These are phyloP conservation scores for Magallana ariakensis DNA, from an alignment of 1,140 invertebrate species.

Conservation along the genomic window DNA sequence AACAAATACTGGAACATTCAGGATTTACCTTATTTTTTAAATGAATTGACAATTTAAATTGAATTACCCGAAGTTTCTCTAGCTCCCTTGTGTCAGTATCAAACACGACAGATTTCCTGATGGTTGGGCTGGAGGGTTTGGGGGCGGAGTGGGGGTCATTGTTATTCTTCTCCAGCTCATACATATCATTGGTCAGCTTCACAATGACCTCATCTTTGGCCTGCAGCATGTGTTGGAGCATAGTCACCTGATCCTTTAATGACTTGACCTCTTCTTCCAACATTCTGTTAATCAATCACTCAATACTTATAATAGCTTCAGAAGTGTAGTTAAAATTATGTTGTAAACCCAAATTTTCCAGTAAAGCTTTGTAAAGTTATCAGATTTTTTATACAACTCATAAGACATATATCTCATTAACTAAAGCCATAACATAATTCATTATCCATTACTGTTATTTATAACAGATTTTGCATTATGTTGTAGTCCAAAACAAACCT, in stretches of 20 bases:
- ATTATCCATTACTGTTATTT: no score
- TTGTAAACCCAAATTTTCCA: no score
- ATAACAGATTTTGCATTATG: no score
- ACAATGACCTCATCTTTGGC: slow-evolving; percentile 79
- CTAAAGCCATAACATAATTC: no score
- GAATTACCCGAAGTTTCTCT: slow-evolving; percentile 55
- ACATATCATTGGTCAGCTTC: slow-evolving; percentile 77
- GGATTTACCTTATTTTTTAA: no score
- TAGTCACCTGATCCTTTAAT: slow-evolving; percentile 72
- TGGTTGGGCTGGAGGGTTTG: background rate
- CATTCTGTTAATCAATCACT: slow-evolving; percentile 31
- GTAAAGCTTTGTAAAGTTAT: no score
- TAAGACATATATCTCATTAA: no score
- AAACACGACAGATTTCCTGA: slow-evolving; percentile 32
- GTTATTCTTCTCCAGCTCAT: slow-evolving; percentile 69
- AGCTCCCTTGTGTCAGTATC: slow-evolving; percentile 47
- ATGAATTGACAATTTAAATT: no score
- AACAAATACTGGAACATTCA: no score
- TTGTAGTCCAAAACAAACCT: slow-evolving; percentile 55
- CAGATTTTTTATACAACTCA: no score
- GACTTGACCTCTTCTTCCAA: slow-evolving; percentile 45
- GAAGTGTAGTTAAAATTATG: no score
- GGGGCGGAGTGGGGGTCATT: slow-evolving; percentile 13
- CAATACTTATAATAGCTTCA: background rate
- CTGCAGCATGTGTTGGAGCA: slow-evolving; percentile 78